Conservation (phyloP, 2,888 invertebrate genomes). For the Pinctada fucata region DNA sequence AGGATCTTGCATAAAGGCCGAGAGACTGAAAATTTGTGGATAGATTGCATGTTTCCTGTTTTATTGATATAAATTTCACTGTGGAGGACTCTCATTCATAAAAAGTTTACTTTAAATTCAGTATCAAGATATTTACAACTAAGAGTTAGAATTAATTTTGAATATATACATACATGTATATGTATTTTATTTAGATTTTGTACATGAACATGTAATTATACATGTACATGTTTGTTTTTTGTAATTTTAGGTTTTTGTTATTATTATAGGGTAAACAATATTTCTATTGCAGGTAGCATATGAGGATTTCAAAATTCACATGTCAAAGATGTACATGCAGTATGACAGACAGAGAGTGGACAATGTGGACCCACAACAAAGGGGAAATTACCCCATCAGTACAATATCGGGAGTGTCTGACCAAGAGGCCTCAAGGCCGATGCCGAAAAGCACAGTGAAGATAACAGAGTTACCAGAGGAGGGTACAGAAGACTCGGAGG, state of each 20-base stretch:
- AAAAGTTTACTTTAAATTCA: background rate
- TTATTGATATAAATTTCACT: too few relatives aligned
- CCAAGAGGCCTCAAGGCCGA: constrained; percentile 49
- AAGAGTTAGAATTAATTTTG: background rate
- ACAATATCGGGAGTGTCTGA: constrained; percentile 88
- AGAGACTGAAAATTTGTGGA: too few relatives aligned
- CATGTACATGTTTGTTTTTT: too few relatives aligned
- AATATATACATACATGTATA: background rate
- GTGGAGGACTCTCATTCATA: too few relatives aligned
- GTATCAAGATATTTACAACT: background rate
- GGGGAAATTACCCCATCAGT: constrained; percentile 94
- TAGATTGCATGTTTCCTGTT: too few relatives aligned
- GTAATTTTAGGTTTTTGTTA: too few relatives aligned
- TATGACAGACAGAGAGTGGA: constrained; percentile 95
- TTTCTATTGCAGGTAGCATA: constrained; percentile 87
- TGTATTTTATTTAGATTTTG: background rate
- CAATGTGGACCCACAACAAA: constrained; percentile 94
- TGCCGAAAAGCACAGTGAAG: constrained; percentile 66
- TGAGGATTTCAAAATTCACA: constrained; percentile 97
- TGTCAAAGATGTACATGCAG: constrained; percentile 89
- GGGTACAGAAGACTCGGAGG: constrained; percentile 13
- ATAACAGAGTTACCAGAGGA: constrained; percentile 66
- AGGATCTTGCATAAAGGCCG: too few relatives aligned
- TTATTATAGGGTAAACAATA: too few relatives aligned
- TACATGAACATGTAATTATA: too few relatives aligned